Percentiles rank a stretch among this genome's conserved stretches.
These are phyloP conservation scores for Manis crassicaudata DNA, from an alignment of 2,797 vertebrate genomes.

Conservation along the genomic window DNA sequence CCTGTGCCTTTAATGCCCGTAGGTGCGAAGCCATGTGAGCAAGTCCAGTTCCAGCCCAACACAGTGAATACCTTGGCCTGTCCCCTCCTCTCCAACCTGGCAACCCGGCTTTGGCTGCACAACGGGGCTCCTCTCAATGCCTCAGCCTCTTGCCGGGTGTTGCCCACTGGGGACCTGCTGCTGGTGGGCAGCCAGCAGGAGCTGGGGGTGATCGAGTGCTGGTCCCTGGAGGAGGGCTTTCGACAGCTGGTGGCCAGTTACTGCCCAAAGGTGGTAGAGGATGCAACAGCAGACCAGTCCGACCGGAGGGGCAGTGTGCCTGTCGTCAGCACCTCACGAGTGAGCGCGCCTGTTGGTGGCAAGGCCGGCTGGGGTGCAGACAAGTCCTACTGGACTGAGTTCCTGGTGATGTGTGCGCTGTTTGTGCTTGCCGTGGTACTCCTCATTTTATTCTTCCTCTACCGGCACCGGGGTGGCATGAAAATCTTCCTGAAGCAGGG, in stretches of 20 bases:
- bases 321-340: slow-evolving; percentile 83
- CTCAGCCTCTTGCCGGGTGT: slow-evolving; percentile 90
- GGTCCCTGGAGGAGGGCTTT: slow-evolving; percentile 94
- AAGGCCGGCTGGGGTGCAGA: slow-evolving; percentile 85
- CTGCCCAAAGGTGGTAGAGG: slow-evolving; percentile 88
- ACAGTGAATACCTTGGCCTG: slow-evolving; percentile 92
- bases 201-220: slow-evolving; percentile 94
- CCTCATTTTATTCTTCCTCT: slow-evolving; percentile 91
- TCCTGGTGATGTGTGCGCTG: slow-evolving; percentile 93
- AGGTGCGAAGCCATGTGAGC: slow-evolving; percentile 88
- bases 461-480: slow-evolving; percentile 91
- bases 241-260: slow-evolving; percentile 94
- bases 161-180: slow-evolving; percentile 92
- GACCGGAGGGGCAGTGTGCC: slow-evolving; percentile 66
- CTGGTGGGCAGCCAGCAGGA: slow-evolving; percentile 91
- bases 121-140: slow-evolving; percentile 85
- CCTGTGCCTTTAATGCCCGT: slow-evolving; percentile 24
- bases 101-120: slow-evolving; percentile 91
- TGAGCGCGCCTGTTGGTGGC: slow-evolving; percentile 75
- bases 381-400: slow-evolving; percentile 97
- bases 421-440: slow-evolving; percentile 89
- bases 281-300: slow-evolving; percentile 72
- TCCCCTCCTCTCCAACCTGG: slow-evolving; percentile 94
- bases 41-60: slow-evolving; percentile 90
- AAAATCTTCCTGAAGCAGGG: slow-evolving; percentile 94